Evolutionary conservation across 2,797 vertebrate genomes (phyloP), one percentile per base, ranked within the genome.

Genomic region (Coreius guichenoti): DNA sequence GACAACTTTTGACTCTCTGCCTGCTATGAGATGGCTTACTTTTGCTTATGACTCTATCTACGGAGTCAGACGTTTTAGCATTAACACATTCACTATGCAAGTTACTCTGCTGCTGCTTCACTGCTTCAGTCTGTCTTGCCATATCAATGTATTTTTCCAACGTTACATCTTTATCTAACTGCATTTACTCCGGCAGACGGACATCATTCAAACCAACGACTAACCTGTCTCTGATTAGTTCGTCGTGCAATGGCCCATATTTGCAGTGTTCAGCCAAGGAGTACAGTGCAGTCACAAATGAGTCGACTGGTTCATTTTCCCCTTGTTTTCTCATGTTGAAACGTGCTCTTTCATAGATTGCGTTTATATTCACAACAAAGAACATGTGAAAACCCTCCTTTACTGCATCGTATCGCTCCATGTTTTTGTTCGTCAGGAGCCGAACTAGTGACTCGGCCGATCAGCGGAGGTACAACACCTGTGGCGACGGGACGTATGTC

Each of bases 261-360:
- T 80, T 82, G 33, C 86, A 89, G 11, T 86, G 65, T 26, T 90
- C 74, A 0, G 81, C 82, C 33, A 90, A 58, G 4, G 58, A 54
- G 69, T 80, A 68, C 8, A 89, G 6, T 3, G 79, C 85, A 45
- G 86, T 87, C 1, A 89, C 51, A 3, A 90, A 91, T 0, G n/a
- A 43, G 49, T 91, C 86, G 0, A 86, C 65, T 0, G 65, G 63
- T 9, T 90, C 65, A 1, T 80, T 70, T 33, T 69, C 75, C n/a
- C 56, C 54, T 33, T 87, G 89, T 13, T 68, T 81, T 0, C 49
- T 6, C 69, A 65, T 74, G 33, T 83, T 89, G 13, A 90, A 90
- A 13, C 65, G 0, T 68, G 65, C 74, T 1, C 29, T 17, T 49
- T 89, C 81, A 0, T 86, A 87, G 3, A 87, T 65, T 0, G 86